phyloP scores from a whole-genome alignment of 2,113 vertebrate species.

The Procavia capensis region DNA sequence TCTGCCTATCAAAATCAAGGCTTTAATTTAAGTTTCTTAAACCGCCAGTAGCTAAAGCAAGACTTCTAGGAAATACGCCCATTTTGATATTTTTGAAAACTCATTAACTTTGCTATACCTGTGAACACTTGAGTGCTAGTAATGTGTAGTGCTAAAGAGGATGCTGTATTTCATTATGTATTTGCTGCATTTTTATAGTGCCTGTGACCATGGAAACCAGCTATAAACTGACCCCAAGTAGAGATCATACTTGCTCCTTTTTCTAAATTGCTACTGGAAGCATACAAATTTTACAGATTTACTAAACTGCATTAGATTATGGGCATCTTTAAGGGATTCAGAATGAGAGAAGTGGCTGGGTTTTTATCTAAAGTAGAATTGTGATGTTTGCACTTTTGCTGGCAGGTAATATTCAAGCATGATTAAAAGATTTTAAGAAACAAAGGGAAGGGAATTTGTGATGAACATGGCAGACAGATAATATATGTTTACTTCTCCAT shows the following conservation, averaged over 20 bases:
- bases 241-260: conserved; percentile 52
- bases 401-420: not conserved
- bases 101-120: not conserved
- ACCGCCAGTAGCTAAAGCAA: not conserved
- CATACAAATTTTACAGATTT: conserved; percentile 25
- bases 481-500: conserved; percentile 5
- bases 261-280: conserved; percentile 56
- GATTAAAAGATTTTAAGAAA: conserved; percentile 44
- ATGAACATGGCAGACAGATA: not conserved
- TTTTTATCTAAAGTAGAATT: conserved; percentile 35
- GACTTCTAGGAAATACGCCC: not conserved
- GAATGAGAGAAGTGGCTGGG: conserved; percentile 21
- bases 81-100: conserved; percentile 44
- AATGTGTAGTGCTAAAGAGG: not conserved
- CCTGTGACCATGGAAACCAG: conserved; percentile 72
- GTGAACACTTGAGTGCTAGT: conserved; percentile 45
- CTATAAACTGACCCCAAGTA: conserved; percentile 1
- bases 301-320: conserved; percentile 22
- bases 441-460: conserved; percentile 31
- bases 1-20: conserved; percentile 16
- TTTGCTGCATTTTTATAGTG: conserved; percentile 54
- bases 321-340: conserved; percentile 15
- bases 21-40: conserved; percentile 13
- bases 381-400: not conserved
- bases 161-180: conserved; percentile 47